Evolutionary conservation across 2,888 invertebrate species (phyloP), one percentile per base, ranked within the genome.

Genomic region (Drosophila borealis): DNA sequence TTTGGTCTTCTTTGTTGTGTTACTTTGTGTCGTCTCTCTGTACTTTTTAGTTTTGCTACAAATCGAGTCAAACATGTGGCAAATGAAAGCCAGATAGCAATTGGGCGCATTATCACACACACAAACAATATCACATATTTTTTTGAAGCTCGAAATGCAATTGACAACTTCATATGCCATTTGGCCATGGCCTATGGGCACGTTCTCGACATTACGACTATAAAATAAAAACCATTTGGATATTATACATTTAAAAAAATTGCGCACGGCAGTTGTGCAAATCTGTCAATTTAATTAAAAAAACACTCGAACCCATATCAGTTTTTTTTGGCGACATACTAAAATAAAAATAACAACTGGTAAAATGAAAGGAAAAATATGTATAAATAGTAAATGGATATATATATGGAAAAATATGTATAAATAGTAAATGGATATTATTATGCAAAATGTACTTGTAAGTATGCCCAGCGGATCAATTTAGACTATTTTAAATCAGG

Each of bases 1-100:
- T 85, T 85, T 89, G 74, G 68, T 75, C 74, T 75, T 85, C 86
- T 79, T 88, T 85, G 83, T 85, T 76, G 70, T 62, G 69, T 76
- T 87, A 76, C 74, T 87, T 71, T 71, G 67, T 70, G 54, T 41
- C 41, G 8, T 41, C 29, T 37, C 25, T 39, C n/a, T 44, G 19
- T 34, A 55, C 29, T 29, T 54, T 65, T 56, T 60, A 21, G 41
- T 21, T 63, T 65, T 55, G 67, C 50, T 64, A 66, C 76, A 62
- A 71, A 66, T 73, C 62, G 62, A 73, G 67, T 57, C 62, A 61
- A 70, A 78, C 55, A 56, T 63, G 64, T 57, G 61, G 62, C 62
- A 64, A 70, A 60, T 54, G 54, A 72, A 78, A 54, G 14, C 39
- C 56, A 44, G 37, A 39, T 49, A 56, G 45, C 51, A 42, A 45